Evolutionary conservation across 2,888 invertebrate genomes (phyloP), one percentile per base, ranked within the genome.

Genomic region (Andricus quercusramuli): DNA sequence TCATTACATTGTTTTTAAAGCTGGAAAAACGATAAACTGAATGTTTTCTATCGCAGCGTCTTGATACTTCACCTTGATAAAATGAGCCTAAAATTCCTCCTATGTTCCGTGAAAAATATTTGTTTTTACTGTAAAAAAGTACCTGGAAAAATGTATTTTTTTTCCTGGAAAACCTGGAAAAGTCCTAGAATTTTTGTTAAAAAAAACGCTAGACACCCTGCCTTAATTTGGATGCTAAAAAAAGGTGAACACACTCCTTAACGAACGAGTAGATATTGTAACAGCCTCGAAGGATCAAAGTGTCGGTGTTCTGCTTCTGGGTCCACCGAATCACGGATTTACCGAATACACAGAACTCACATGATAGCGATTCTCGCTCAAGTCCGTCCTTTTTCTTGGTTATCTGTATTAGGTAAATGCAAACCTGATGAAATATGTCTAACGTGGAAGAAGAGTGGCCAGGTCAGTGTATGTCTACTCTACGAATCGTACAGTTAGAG

Each of bases 291-390:
- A 93, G 86, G 93, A 94, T 83, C 91, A 92, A 77, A 92, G 93
- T 59, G 93, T 94, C 5, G 94, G 93, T 29, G 89, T 94, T 37
- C 88, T 93, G 59, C 89, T 92, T 32, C 89, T 94, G 11, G 93
- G 93, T 22, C 90, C 93, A 37, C 94, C 93, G 59, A 93, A 92
- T 88, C 93, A 93, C 85, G 93, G 93, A 4, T 93, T 93, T 89
- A 93, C 93, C 65, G 93, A 93, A 82, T 93, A 93, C 87, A 91
- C 92, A 82, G 93, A 93, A 87, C 89, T 93, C 77, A 93, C 93
- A 80, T 93, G 92, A 93, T 67, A 80, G 37, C 29, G 56, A 51
- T 74, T 74, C n/a, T 32, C 51, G 29, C n/a, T 32, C 29, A 56
- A 74, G 32, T 74, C 74, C 56, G 74, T 74, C 74, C 74, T 56